Base-by-base conservation (phyloP, 2,888 invertebrate genomes). In the Odontothrips loti region DNA sequence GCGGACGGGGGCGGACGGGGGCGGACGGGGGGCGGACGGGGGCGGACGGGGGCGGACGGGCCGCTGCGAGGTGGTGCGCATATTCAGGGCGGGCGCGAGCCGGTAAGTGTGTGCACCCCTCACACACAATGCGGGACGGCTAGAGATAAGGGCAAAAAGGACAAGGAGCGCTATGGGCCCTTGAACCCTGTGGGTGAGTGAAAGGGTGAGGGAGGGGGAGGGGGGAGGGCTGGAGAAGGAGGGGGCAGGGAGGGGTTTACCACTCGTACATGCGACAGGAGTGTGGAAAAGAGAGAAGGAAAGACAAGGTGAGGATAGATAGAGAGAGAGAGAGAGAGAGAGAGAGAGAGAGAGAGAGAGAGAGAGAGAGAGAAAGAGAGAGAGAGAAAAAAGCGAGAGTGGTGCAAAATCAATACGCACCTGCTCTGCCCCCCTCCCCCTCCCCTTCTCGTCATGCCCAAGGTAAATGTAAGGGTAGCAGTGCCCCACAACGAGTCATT, bases 381-480 rank as follows among this genome's bases (percentile, higher is more conserved):
- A 68, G 68, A 68, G 68, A 23, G 51, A 15, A 20, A 58, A 15
- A 20, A 58, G 68, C 23, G 23, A 23, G 23, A 68, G 68, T 23
- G 68, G 27, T 27, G 68, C 27, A 75, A 75, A 75, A 75, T 75
- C 68, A 75, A 75, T 75, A 75, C 68, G 27, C 23, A 11, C 51
- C 48, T 2, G n/a, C 63, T 68, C 68, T n/a, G 58, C 58, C 15
- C 6, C 11, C 6, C 17, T 15, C 58, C 58, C 58, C 58, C 15
- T 17, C 58, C 68, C 68, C 68, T 11, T 27, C 23, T 75, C 68
- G 27, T 23, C 68, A 75, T 27, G 68, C 68, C 68, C 68, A 75
- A 75, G 68, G 27, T 75, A 75, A 75, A 75, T 75, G 68, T 27
- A 75, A 75, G 68, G 68, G 68, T 23, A 75, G 68, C 68, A 27